These are phyloP conservation scores for Tetranychus truncatus DNA, from an alignment of 2,888 invertebrate species.

Conservation along the genomic window DNA sequence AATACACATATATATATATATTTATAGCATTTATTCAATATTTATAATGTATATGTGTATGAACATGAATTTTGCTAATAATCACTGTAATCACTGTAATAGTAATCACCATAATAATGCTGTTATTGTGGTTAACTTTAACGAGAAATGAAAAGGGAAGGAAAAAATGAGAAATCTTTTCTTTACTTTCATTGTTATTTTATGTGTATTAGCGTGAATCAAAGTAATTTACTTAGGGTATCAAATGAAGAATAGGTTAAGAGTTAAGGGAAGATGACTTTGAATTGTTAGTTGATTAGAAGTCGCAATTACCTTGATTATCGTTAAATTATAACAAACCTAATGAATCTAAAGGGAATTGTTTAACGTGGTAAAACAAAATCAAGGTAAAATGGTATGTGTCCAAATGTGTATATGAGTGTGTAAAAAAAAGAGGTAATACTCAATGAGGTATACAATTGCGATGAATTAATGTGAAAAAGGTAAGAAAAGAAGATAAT, in stretches of 20 bases:
- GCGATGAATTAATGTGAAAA: background rate
- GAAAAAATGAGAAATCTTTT: background rate
- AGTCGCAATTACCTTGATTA: background rate
- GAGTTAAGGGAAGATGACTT: background rate
- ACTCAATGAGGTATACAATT: background rate
- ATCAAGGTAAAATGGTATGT: background rate
- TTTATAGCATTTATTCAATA: background rate
- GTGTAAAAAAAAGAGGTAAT: background rate
- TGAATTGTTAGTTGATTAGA: conserved; percentile 1
- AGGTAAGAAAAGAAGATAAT: background rate
- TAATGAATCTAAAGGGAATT: background rate
- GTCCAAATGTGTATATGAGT: background rate
- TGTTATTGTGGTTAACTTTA: background rate
- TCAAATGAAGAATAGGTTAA: background rate
- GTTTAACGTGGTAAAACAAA: background rate
- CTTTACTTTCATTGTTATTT: background rate
- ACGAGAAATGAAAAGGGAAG: background rate
- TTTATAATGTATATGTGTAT: background rate
- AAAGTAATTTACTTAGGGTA: background rate
- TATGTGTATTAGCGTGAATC: background rate
- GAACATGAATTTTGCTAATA: background rate
- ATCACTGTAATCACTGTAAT: background rate
- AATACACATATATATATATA: background rate
- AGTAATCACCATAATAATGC: background rate
- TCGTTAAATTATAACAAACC: background rate